phyloP scores from a whole-genome alignment of 2,888 invertebrate genomes.

The Cecidostiba fungosa region DNA sequence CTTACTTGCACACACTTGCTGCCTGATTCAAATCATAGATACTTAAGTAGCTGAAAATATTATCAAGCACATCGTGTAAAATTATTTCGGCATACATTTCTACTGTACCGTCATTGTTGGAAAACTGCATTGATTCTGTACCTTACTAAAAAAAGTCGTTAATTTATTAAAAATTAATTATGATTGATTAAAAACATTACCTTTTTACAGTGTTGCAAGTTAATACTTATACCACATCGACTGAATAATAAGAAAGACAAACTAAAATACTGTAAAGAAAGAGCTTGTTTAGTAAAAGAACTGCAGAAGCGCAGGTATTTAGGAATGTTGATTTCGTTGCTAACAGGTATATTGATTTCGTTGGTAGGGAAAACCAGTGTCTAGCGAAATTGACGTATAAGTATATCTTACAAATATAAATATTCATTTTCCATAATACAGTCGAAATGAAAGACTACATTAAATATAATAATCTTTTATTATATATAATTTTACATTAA shows the following conservation, averaged over 20 bases:
- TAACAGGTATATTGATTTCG: conserved; percentile 43
- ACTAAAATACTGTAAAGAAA: background rate
- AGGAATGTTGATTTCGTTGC: conserved; percentile 28
- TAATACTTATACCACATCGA: background rate
- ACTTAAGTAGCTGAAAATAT: conserved; percentile 57
- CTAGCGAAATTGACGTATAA: background rate
- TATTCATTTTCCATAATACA: background rate
- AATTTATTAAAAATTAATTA: background rate
- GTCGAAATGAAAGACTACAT: background rate
- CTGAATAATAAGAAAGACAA: background rate
- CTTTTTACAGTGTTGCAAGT: background rate
- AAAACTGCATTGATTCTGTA: conserved; percentile 10
- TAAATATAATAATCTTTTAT: conserved; percentile 8
- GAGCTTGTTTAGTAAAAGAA: background rate
- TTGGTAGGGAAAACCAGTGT: conserved; percentile 30
- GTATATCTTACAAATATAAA: background rate
- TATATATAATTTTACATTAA: conserved; percentile 16
- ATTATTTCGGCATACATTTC: conserved; percentile 41
- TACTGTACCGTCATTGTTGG: background rate
- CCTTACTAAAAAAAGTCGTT: background rate
- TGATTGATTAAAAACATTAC: background rate
- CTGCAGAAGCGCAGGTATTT: background rate
- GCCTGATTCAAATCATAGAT: conserved; percentile 51
- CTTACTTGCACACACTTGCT: conserved; percentile 60
- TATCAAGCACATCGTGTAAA: conserved; percentile 49